phyloP scores from a whole-genome alignment of 1,140 invertebrate genomes.

The Hestina assimilis region DNA sequence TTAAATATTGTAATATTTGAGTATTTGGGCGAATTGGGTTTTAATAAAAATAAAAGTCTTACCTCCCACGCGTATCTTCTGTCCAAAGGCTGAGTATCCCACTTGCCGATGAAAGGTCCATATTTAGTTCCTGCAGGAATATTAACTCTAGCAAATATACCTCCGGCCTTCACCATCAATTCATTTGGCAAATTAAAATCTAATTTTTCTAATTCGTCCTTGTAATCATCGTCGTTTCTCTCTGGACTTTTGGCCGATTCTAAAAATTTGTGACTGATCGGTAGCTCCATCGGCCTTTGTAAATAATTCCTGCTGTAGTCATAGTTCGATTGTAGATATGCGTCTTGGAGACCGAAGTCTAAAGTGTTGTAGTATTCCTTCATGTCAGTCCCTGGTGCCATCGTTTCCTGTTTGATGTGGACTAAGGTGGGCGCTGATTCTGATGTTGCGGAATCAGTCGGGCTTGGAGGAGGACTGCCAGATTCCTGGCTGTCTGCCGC shows the following conservation, averaged over 20 bases:
- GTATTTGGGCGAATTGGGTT: neutral
- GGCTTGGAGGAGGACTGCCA: constrained; percentile 65
- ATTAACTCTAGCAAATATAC: constrained; percentile 78
- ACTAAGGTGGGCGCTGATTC: constrained; percentile 69
- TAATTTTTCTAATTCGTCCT: constrained; percentile 40
- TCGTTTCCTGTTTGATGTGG: constrained; percentile 70
- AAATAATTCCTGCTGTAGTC: constrained; percentile 52
- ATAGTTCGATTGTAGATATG: constrained; percentile 56
- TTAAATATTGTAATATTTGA: too few relatives aligned
- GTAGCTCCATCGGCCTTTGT: constrained; percentile 48
- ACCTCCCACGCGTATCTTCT: constrained; percentile 86
- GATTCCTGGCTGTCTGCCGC: constrained; percentile 72
- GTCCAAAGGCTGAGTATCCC: constrained; percentile 81
- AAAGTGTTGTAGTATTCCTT: constrained; percentile 63
- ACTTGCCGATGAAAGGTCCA: constrained; percentile 85
- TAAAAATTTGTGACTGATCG: constrained; percentile 49
- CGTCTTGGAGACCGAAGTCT: constrained; percentile 59
- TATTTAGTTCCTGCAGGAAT: constrained; percentile 82
- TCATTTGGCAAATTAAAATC: constrained; percentile 66
- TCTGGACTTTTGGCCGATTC: constrained; percentile 50
- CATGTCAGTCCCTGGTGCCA: constrained; percentile 65
- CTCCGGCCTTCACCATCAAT: constrained; percentile 69
- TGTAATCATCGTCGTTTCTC: constrained; percentile 49
- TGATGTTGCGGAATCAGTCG: constrained; percentile 61
- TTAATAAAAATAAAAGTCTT: constrained; percentile 64